A percentile compares a stretch with the other conserved stretches of the same genome.
Conservation (phyloP, 30 jellyfish, hydroid and myxozoan genomes). For the Pelagia noctiluca region DNA sequence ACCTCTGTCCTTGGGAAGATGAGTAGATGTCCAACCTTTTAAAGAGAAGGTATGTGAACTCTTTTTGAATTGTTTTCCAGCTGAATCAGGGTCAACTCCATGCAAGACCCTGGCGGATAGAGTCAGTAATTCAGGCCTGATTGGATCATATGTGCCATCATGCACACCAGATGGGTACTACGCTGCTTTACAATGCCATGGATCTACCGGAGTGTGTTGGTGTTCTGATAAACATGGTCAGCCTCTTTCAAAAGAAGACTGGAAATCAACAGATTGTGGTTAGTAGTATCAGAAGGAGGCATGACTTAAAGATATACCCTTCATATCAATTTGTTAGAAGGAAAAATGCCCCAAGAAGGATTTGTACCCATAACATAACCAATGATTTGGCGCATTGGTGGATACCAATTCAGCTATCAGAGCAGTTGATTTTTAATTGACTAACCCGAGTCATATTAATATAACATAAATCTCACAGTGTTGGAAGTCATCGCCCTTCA, state of each 20-base stretch:
- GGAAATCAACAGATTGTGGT: constrained; percentile 44
- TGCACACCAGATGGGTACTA: constrained; percentile 42
- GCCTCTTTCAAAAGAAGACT: constrained; percentile 1
- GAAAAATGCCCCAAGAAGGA: not conserved
- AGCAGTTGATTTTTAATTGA: not conserved
- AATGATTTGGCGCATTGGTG: not conserved
- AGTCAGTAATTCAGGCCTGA: constrained; percentile 1
- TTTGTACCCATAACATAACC: not conserved
- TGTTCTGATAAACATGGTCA: constrained; percentile 48
- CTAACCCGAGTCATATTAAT: not conserved
- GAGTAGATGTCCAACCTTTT: no score
- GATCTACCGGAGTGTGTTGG: constrained; percentile 60
- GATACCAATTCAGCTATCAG: no score
- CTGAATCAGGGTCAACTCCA: no score
- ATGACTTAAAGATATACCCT: no score
- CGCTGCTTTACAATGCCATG: constrained; percentile 56
- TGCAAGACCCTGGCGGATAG: constrained; percentile 37
- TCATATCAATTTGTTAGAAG: not conserved
- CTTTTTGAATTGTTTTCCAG: no score
- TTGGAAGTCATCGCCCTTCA: no score
- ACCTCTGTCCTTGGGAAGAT: no score
- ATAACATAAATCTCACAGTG: no score
- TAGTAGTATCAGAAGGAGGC: not conserved
- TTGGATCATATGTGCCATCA: constrained; percentile 57
- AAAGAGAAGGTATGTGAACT: no score